Conservation (phyloP, 2,888 invertebrate genomes). For the Platerodrilus igneus region DNA sequence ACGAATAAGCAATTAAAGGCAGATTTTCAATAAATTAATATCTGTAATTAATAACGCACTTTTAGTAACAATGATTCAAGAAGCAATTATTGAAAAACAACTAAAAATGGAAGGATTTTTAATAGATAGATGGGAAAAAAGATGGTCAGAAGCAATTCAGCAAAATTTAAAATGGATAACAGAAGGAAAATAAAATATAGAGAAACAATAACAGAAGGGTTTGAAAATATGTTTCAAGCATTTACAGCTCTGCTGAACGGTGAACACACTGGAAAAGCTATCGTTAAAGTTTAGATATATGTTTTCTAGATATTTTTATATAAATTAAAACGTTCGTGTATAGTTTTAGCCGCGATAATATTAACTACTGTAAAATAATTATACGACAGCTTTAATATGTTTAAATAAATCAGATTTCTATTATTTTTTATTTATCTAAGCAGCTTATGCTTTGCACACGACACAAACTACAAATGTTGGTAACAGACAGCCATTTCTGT, state of each 20-base stretch:
- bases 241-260: constrained; percentile 59
- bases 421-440: too few relatives aligned
- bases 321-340: too few relatives aligned
- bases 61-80: constrained; percentile 52
- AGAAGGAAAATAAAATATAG: constrained; percentile 64
- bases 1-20: too few relatives aligned
- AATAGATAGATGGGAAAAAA: constrained; percentile 52
- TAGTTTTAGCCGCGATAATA: too few relatives aligned
- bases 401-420: too few relatives aligned
- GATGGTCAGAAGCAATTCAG: constrained; percentile 59
- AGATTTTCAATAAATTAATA: not conserved
- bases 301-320: too few relatives aligned
- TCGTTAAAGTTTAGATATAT: constrained; percentile 59
- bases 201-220: constrained; percentile 60
- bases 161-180: constrained; percentile 59
- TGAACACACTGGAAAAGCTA: constrained; percentile 66
- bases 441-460: too few relatives aligned
- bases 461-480: too few relatives aligned
- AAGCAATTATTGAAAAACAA: constrained; percentile 53
- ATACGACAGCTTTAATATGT: too few relatives aligned
- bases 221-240: constrained; percentile 69
- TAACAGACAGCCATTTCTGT: too few relatives aligned
- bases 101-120: constrained; percentile 62
- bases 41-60: constrained; percentile 14
- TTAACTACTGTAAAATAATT: too few relatives aligned